A percentile compares a stretch with the other conserved stretches of the same genome.
Conservation (phyloP, 2,113 vertebrate species). For the Beaufortia kweichowensis region DNA sequence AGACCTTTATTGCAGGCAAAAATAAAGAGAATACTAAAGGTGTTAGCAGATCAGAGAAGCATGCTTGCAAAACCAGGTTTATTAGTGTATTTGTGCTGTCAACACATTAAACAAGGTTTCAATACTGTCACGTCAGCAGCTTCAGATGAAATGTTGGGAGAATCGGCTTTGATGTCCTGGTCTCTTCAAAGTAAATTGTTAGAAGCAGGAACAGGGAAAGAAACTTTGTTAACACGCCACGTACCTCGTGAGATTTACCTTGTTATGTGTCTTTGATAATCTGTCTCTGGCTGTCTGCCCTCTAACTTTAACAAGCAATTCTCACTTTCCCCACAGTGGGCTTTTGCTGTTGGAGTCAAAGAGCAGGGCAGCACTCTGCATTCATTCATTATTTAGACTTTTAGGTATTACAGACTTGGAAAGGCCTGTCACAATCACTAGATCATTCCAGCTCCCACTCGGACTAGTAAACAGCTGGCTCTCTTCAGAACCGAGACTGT, state of each 20-base stretch:
- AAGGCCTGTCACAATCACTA: conserved; percentile 46
- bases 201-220: not conserved
- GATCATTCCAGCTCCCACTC: conserved; percentile 22
- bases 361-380: conserved; percentile 41
- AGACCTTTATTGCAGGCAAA: not conserved
- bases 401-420: conserved; percentile 35
- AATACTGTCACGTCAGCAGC: not conserved
- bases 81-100: not conserved
- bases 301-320: conserved; percentile 36
- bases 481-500: not conserved
- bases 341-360: conserved; percentile 23
- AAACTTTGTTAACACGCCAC: conserved; percentile 29
- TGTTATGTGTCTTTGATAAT: conserved; percentile 42
- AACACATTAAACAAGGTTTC: conserved; percentile 6
- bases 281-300: conserved; percentile 25
- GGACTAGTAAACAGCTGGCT: conserved; percentile 37
- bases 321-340: conserved; percentile 27
- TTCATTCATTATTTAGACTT: conserved; percentile 49
- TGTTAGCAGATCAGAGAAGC: not conserved
- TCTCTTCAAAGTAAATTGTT: conserved; percentile 21
- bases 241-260: conserved; percentile 15
- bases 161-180: conserved; percentile 11
- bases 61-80: not conserved
- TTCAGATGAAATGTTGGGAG: not conserved
- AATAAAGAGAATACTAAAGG: no score